These are phyloP conservation scores for Lottia gigantea DNA, from an alignment of 2,888 invertebrate genomes.

Conservation along the genomic window DNA sequence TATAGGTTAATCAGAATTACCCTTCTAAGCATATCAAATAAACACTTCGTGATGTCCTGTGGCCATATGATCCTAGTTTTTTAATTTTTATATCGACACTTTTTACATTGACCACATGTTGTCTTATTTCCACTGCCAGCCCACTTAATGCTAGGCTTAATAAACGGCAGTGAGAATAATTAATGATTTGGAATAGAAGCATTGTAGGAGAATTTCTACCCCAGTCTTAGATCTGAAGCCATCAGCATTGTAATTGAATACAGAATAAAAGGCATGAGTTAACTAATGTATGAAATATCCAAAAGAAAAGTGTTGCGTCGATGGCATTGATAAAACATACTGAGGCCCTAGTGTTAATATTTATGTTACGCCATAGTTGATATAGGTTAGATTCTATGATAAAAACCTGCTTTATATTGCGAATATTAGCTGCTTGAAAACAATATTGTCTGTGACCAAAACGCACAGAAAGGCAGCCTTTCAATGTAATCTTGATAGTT, in stretches of 20 bases:
- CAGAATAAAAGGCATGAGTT: no score
- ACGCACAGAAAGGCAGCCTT: background rate
- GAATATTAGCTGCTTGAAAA: background rate
- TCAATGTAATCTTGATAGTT: background rate
- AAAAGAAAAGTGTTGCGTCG: no score
- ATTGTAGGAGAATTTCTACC: no score
- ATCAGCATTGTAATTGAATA: no score
- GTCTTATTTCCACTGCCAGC: background rate
- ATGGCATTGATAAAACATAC: no score
- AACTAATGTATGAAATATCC: no score
- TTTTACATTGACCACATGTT: slow-evolving; percentile 4
- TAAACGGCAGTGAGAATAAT: background rate
- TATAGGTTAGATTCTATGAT: background rate
- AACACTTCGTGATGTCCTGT: background rate
- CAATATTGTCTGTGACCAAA: background rate
- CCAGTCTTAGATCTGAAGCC: no score
- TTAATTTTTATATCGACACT: slow-evolving; percentile 8
- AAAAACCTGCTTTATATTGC: background rate
- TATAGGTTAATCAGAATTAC: slow-evolving; percentile 5
- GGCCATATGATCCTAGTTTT: background rate
- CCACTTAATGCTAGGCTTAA: background rate
- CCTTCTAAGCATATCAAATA: slow-evolving; percentile 9
- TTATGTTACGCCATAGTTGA: background rate
- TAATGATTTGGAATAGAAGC: no score
- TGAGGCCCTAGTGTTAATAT: background rate